Evolutionary conservation across 2,888 invertebrate species (phyloP), one percentile per base, ranked within the genome.

Genomic region (Phoenoteleia sp.): DNA sequence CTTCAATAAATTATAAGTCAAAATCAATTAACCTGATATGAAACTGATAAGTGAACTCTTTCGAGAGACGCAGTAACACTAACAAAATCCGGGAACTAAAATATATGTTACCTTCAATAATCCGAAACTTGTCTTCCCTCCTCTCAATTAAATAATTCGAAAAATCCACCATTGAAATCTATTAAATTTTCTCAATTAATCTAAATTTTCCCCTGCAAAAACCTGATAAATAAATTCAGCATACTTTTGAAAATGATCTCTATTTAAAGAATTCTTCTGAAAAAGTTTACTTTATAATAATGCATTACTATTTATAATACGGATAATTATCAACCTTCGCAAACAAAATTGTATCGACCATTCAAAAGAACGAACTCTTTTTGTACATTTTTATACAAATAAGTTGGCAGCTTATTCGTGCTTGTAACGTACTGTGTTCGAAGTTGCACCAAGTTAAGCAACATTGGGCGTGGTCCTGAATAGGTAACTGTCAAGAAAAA

Each of bases 401-500:
- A 67, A 77, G 67, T 77, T 69, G 67, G 49, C 77, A 58, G 77
- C 49, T 67, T 39, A 67, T 77, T 67, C 60, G 60, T 39, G 52
- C 60, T 49, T 58, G 77, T 69, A 77, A 77, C 77, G 60, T 17
- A 19, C 29, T 21, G 52, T 33, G 54, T 76, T 76, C 56, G 52
- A 58, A 66, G 56, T 76, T 58, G 39, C 29, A 76, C 42, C 33
- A 33, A 77, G 67, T 77, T 64, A 58, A 58, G 67, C 66, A 45
- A 66, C 66, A 58, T 23, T 33, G 77, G 77, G 77, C 77, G 77
- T 77, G 77, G 77, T 15, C 60, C 45, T 56, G 52, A 67, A 67
- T 39, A 27, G 54, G n/a, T 27, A 60, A 60, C 69, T 77, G 69
- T 77, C 45, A 75, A 54, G 75, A 77, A 69, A 75, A 75, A 75